Evolutionary conservation across 2,113 vertebrate genomes (phyloP), one percentile per base, ranked within the genome.

Genomic region (Pollimyrus isidori): DNA sequence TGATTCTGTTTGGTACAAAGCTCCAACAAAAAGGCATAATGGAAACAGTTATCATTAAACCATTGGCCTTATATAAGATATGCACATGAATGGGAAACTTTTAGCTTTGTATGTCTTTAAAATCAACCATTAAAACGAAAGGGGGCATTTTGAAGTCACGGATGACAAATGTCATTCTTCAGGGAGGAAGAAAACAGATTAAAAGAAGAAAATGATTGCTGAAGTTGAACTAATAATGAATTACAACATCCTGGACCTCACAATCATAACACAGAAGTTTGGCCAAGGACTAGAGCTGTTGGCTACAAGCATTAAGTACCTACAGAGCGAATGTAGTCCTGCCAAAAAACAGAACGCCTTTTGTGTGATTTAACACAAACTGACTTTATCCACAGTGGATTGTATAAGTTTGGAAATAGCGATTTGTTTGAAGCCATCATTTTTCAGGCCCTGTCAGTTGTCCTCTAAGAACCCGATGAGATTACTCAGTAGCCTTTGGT

Each of bases 221-320:
- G 50, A 53, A n/a, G 85, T 30, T 53, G 85, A 56, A 84, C 45
- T 84, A 84, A 84, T 84, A 84, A 84, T 84, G 82, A 84, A 84
- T 84, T 84, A 84, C 82, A 84, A 84, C 82, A 84, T 48, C 42
- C 39, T 48, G 45, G 73, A 46, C 45, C 45, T n/a, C 82, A 19
- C 45, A 84, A 46, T 84, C 45, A 45, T n/a, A 84, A 84, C 82
- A 83, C 30, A 80, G 73, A 87, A 35, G 13, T 53, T 53, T 52
- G 85, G 50, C 85, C n/a, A 49, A 87, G 15, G n/a, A 53, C 26
- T 49, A 53, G n/a, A 39, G 50, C 26, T 87, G 50, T 56, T 53
- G 48, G 50, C 50, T 53, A 11, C 49, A 86, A 50, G 9, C 83
- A 35, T 87, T n/a, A 53, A 26, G n/a, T 53, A 35, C 85, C 50